Base-by-base conservation (phyloP, 2,113 vertebrate species). In the Hymenochirus boettgeri region DNA sequence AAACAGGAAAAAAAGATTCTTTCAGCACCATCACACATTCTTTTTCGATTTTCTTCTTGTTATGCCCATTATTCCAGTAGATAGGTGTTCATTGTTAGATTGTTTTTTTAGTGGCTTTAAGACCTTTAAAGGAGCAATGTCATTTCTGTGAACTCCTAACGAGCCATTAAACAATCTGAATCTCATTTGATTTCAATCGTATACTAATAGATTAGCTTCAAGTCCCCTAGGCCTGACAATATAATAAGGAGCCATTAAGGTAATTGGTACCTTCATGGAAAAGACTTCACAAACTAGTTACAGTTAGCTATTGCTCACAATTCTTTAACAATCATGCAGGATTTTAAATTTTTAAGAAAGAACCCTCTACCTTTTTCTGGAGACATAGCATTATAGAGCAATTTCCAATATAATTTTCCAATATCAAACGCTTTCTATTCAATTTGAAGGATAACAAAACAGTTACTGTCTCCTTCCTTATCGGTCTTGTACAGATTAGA, bases 221-320 rank as follows among this genome's bases (percentile, higher is more conserved):
- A 53, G 57, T 69, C 56, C 65, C 65, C 23, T 29, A 60, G 65
- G 57, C 33, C 57, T 69, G 47, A 69, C 54, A 60, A 60, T 53
- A 69, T 67, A 59, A 67, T 59, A 60, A 55, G n/a, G 47, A 69
- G 56, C 47, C 33, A 69, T 69, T 69, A 69, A 60, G 47, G 53
- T 69, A 69, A 69, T 69, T 69, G 56, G 56, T 60, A 31, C 47
- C 57, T 69, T 69, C 65, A 69, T 53, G 65, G 59, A 60, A 53
- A 69, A 45, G 48, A 57, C 65, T 69, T 69, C 33, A 67, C 56
- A 60, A 60, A 69, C 63, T 60, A 25, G 65, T 59, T 52, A 53
- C 56, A 45, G 59, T 60, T 69, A 31, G 48, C 60, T 69, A 69
- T 60, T 19, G 47, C 31, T 45, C 57, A 60, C 33, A 29, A 53